Conservation (phyloP, 2,113 vertebrate genomes). For the Neoarius graeffei region DNA sequence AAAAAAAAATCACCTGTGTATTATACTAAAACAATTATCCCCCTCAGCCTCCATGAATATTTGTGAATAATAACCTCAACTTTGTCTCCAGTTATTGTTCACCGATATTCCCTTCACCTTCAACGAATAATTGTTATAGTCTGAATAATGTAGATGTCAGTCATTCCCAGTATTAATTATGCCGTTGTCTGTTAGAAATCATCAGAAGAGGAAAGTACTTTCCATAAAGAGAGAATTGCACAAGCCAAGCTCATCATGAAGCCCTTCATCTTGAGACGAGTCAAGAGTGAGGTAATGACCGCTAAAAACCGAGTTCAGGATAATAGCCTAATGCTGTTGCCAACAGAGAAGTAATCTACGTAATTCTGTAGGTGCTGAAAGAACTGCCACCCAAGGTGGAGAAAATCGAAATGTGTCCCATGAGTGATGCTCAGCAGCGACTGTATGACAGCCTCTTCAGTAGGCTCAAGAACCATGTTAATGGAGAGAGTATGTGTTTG, state of each 20-base stretch:
- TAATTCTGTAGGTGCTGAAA: conserved; percentile 83
- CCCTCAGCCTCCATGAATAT: too few species aligned
- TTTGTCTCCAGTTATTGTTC: too few species aligned
- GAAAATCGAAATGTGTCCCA: conserved; percentile 79
- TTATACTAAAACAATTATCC: too few species aligned
- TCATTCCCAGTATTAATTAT: neutral
- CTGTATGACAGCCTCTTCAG: conserved; percentile 82
- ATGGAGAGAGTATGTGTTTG: conserved; percentile 68
- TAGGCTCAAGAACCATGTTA: conserved; percentile 78
- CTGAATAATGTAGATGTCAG: neutral
- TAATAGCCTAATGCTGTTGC: neutral
- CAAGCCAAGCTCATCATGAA: conserved; percentile 98
- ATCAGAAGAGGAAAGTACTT: conserved; percentile 86
- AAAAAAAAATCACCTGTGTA: too few species aligned
- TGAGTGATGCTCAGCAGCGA: conserved; percentile 87
- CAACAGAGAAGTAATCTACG: neutral
- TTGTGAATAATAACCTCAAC: too few species aligned
- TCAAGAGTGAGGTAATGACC: conserved; percentile 87
- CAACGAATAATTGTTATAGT: neutral
- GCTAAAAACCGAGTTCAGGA: neutral
- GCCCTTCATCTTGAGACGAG: conserved; percentile 92
- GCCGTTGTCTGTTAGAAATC: conserved; percentile 78
- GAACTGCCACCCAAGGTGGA: conserved; percentile 90
- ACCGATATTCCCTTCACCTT: too few species aligned
- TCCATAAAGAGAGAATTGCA: conserved; percentile 90